Base-by-base conservation (phyloP, 2,888 invertebrate genomes). In the Aphrophora alni region DNA sequence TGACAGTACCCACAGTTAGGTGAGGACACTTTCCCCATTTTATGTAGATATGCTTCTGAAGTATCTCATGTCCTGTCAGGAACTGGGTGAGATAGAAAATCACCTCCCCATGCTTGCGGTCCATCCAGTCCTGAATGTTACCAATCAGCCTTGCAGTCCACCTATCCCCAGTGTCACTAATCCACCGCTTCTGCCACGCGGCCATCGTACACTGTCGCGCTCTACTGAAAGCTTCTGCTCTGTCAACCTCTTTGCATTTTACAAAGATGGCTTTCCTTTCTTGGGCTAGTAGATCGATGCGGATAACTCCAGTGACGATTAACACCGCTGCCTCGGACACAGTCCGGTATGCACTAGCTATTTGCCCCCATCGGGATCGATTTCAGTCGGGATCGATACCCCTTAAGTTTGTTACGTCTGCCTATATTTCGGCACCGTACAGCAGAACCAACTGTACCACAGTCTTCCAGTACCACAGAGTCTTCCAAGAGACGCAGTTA, bases 291-390 rank as follows among this genome's bases (percentile, higher is more conserved):
- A 77, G 38, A 28, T 70, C 77, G 8, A 77, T 38, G 1, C 84
- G 84, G 87, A 88, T 88, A 75, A 81, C 82, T 59, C 79, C 80
- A 0, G 83, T 83, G 0, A 85, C 59, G 0, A 84, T 82, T 14
- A 85, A 59, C 1, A 77, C 72, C 12, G 85, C 84, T 4, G 80
- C 51, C 24, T 83, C 84, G 33, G 33, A 33, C 33, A 85, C 84
- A 0, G 85, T 85, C 12, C 83, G 80, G 51, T 85, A 84, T 7
- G 82, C 82, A 33, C 82, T 81, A 4, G 83, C 80, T 25, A 83
- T 75, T 21, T 4, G 69, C 38, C 24, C 69, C 25, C 17, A 8
- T 17, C 44, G 44, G 33, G 33, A 33, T n/a, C n/a, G n/a, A n/a
- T n/a, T n/a, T n/a, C n/a, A n/a, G n/a, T 17, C 44, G 44, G 33